Percentiles rank a stretch among this genome's conserved stretches.
These are phyloP conservation scores for Aplysina aerophoba DNA, from an alignment of 37 sponge, comb jelly and placozoan species.

Conservation along the genomic window DNA sequence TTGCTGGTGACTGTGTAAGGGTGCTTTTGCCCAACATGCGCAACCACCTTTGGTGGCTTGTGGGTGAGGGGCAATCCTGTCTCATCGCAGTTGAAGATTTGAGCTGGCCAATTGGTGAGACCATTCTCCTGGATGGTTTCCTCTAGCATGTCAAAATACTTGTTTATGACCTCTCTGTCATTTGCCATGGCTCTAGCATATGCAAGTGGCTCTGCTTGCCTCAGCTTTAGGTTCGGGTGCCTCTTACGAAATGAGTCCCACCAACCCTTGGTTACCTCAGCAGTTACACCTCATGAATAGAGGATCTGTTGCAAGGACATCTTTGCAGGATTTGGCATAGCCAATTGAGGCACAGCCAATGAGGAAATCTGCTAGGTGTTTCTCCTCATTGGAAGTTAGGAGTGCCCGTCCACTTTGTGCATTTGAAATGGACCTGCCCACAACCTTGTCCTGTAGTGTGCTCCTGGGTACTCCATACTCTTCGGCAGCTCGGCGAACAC, in stretches of 20 bases:
- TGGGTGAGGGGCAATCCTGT: constrained; percentile 48
- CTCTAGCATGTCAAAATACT: constrained; percentile 25
- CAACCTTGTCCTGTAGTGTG: constrained; percentile 8
- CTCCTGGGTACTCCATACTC: constrained; percentile 28
- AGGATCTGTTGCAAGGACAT: constrained; percentile 33
- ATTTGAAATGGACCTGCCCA: constrained; percentile 5
- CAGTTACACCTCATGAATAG: background rate
- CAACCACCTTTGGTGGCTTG: constrained; percentile 34
- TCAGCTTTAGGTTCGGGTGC: background rate
- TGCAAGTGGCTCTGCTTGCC: constrained; percentile 6
- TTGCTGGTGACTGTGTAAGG: constrained; percentile 26
- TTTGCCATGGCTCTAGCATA: constrained; percentile 14
- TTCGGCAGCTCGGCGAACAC: background rate
- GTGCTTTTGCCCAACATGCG: background rate
- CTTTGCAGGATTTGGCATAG: constrained; percentile 26
- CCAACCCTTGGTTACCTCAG: constrained; percentile 18
- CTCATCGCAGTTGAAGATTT: constrained; percentile 57
- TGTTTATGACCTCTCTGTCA: background rate
- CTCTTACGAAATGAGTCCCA: constrained; percentile 17
- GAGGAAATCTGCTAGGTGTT: constrained; percentile 30
- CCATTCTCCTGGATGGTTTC: background rate
- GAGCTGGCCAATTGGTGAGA: constrained; percentile 9
- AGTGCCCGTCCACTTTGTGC: too few relatives aligned
- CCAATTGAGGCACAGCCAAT: constrained; percentile 32
- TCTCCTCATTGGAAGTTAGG: constrained; percentile 31